Percentiles rank a stretch among this genome's conserved stretches.
Conservation (phyloP, 2,888 invertebrate species). For the Fragum whitleyi region DNA sequence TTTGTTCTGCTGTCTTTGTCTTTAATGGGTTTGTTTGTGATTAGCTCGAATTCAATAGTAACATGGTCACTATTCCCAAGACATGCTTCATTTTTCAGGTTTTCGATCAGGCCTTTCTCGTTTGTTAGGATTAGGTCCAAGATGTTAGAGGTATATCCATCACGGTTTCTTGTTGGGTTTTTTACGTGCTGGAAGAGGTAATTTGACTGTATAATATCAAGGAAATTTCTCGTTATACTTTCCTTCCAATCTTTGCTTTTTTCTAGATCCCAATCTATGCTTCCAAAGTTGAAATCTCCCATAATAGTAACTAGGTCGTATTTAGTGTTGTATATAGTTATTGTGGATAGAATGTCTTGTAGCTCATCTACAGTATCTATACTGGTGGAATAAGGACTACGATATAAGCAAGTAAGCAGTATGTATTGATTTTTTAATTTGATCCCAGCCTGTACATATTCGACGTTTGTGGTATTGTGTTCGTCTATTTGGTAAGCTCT, state of each 20-base stretch:
- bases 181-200: background rate
- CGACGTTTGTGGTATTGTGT: background rate
- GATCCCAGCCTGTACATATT: background rate
- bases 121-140: background rate
- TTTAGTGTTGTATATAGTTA: background rate
- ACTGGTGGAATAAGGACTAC: background rate
- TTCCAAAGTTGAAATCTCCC: background rate
- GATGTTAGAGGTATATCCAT: background rate
- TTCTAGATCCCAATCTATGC: background rate
- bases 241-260: background rate
- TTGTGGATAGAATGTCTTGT: background rate
- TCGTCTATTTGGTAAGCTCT: background rate
- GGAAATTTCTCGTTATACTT: background rate
- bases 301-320: background rate
- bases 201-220: background rate
- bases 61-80: slow-evolving; percentile 10
- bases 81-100: background rate
- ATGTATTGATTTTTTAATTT: background rate
- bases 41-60: background rate
- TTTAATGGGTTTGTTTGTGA: background rate
- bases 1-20: background rate
- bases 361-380: background rate
- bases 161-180: background rate
- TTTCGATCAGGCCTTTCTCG: background rate
- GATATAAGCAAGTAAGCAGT: background rate